phyloP scores from a whole-genome alignment of 2,113 vertebrate species.

The Solenodon paradoxus region DNA sequence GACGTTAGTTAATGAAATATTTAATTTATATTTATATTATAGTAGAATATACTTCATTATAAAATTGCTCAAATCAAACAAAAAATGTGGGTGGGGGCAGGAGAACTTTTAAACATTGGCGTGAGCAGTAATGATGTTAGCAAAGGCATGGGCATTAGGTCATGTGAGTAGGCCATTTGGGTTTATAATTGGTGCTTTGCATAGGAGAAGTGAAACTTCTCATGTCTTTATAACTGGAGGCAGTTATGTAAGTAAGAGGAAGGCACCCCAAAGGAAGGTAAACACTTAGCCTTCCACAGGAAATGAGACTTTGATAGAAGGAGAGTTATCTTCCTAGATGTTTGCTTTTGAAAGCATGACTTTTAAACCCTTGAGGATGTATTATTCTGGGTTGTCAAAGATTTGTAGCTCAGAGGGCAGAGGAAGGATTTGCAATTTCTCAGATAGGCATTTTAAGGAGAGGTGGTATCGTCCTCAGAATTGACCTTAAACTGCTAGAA shows the following conservation, averaged over 20 bases:
- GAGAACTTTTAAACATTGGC: background rate
- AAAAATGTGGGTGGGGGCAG: background rate
- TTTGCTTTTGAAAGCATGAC: background rate
- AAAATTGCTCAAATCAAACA: background rate
- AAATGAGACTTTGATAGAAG: background rate
- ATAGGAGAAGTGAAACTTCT: background rate
- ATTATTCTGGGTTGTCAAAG: background rate
- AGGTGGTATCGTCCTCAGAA: rapidly evolving
- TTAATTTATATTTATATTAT: background rate
- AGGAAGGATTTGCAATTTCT: background rate
- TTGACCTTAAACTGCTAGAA: background rate
- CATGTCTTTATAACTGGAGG: background rate
- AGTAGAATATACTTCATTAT: background rate
- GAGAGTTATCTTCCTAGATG: background rate
- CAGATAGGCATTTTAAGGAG: background rate
- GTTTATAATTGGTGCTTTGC: background rate
- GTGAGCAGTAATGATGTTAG: background rate
- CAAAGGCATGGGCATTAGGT: background rate
- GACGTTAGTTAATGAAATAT: background rate
- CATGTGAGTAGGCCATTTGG: background rate
- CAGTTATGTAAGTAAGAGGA: background rate
- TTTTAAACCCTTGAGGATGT: background rate
- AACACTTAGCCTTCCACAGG: rapidly evolving
- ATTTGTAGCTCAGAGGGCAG: background rate
- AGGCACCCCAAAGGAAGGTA: background rate